phyloP scores from a whole-genome alignment of 2,797 vertebrate genomes.

The Falco biarmicus region DNA sequence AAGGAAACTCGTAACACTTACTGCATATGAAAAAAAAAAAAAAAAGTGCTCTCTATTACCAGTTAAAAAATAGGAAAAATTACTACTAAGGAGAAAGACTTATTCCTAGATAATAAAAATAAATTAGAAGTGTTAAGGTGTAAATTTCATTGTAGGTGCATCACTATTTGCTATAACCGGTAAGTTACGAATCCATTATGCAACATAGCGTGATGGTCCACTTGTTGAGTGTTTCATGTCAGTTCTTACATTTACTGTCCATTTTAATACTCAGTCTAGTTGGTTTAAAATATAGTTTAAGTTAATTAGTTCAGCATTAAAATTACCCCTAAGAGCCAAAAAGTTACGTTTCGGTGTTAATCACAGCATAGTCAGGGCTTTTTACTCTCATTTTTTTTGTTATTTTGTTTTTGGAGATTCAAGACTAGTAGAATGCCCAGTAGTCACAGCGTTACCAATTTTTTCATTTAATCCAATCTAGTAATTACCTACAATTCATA shows the following conservation, averaged over 20 bases:
- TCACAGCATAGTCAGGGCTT: neutral
- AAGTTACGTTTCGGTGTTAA: neutral
- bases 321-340: neutral
- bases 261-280: neutral
- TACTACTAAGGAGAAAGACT: neutral
- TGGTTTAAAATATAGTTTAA: neutral
- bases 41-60: neutral
- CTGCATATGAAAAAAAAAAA: neutral
- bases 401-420: neutral
- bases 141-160: neutral
- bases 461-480: slow-evolving; percentile 12
- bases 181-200: neutral
- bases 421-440: neutral
- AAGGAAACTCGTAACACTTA: neutral
- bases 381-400: neutral
- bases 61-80: neutral
- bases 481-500: neutral
- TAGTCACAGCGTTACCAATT: neutral
- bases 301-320: neutral
- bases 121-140: neutral
- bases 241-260: neutral
- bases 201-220: neutral
- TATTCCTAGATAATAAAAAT: slow-evolving; percentile 19
- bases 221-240: neutral
- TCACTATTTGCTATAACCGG: neutral